A percentile compares a stretch with the other conserved stretches of the same genome.
phyloP scores from a whole-genome alignment of 2,888 invertebrate species.

The Rotaria sp. region DNA sequence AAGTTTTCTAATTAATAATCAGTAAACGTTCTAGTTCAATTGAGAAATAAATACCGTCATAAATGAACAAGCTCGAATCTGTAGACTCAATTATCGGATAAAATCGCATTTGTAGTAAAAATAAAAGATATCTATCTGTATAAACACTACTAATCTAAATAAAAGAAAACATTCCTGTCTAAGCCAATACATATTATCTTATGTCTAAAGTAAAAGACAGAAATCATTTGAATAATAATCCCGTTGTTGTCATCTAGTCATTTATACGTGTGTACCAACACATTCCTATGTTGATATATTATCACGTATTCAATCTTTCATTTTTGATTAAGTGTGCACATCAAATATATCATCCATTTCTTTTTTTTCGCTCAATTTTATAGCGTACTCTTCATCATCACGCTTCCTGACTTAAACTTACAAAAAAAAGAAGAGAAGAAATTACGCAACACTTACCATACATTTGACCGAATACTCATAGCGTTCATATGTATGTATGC shows the following conservation, averaged over 20 bases:
- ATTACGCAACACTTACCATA: not conserved
- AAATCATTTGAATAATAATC: not conserved
- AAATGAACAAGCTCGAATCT: too few relatives aligned
- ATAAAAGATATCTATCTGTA: too few relatives aligned
- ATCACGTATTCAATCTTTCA: constrained; percentile 22
- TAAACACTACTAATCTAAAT: too few relatives aligned
- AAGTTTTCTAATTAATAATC: too few relatives aligned
- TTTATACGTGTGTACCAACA: not conserved
- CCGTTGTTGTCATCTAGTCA: not conserved
- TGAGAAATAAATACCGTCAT: too few relatives aligned
- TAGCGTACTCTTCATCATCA: not conserved
- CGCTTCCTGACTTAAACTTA: not conserved
- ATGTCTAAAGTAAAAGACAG: not conserved
- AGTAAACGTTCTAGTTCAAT: too few relatives aligned
- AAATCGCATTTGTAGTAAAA: too few relatives aligned
- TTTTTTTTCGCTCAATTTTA: not conserved
- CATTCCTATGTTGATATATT: not conserved
- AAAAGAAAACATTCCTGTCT: too few relatives aligned
- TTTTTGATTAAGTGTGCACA: not conserved
- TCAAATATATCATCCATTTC: not conserved
- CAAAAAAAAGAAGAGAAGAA: not conserved
- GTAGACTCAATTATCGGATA: too few relatives aligned
- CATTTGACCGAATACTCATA: not conserved
- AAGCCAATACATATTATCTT: too few relatives aligned
- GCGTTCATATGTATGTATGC: not conserved